These are phyloP conservation scores for Paelopatides confundens DNA, from an alignment of 53 echinoderm and acorn worm genomes.

Conservation along the genomic window DNA sequence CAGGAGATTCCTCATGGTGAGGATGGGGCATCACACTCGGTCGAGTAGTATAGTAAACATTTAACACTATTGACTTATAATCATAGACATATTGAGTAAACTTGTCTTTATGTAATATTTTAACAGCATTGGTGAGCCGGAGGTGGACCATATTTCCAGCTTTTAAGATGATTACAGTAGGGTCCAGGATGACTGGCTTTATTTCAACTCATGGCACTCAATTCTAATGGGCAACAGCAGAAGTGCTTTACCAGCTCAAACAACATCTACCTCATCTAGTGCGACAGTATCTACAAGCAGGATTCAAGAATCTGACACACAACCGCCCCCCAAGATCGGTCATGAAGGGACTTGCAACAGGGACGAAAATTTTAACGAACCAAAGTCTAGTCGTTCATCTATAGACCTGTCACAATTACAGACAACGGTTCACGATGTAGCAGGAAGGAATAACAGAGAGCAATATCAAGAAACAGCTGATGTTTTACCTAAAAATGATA, in stretches of 20 bases:
- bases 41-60: too few species aligned
- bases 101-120: too few species aligned
- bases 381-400: background rate
- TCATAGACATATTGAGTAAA: too few species aligned
- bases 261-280: background rate
- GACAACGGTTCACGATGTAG: slow-evolving; percentile 2
- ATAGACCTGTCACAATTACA: background rate
- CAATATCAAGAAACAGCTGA: background rate
- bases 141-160: too few species aligned
- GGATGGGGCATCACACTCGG: too few species aligned
- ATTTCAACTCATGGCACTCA: background rate
- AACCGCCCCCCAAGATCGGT: background rate
- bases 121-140: too few species aligned
- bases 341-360: background rate
- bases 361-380: slow-evolving; percentile 20
- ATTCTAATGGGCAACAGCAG: background rate
- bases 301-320: background rate
- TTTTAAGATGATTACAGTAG: too few species aligned
- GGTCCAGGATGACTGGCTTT: background rate
- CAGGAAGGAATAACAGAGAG: background rate
- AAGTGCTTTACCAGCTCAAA: background rate
- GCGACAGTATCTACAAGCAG: background rate
- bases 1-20: too few species aligned
- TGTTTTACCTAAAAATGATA: background rate
- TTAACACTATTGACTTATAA: too few species aligned